Evolutionary conservation across 2,113 vertebrate species (phyloP), one percentile per base, ranked within the genome.

Genomic region (Pseudolaguvia tuberculata): DNA sequence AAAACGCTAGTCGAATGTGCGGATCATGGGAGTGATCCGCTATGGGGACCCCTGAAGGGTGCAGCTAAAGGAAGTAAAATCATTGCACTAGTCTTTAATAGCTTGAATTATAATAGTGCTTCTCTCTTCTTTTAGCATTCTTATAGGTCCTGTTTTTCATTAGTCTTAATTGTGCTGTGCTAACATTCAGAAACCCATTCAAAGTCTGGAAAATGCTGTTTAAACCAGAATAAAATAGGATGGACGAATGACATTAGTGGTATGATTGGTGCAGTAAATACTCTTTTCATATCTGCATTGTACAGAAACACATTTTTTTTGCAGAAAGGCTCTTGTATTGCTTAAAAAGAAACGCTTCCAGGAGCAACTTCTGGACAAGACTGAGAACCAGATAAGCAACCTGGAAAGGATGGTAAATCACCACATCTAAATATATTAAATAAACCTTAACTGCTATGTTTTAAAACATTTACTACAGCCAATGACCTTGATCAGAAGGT

Each of bases 341-440:
- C 90, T 99, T 5, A 98, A 94, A 84, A 99, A 99, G 88, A 98
- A 98, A 58, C 91, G 95, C 3, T 98, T 94, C 85, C 94, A 94
- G 81, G 96, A 99, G 15, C 94, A 96, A 42, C 93, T 99, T 0
- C 87, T 98, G 25, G 94, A 97, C 52, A 94, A 92, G 81, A 96
- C 95, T 0, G 97, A 99, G 55, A 95, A 89, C 84, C 97, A 99
- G 88, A 95, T 98, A 81, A 91, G 92, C 78, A 98, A 98, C 89
- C 79, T 99, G 88, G 97, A 98, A 83, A 84, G 91, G 4, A 94
- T 99, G 96, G 97, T 98, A 81, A 88, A 91, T 25, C 4, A 17
- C 42, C 25, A 12, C 7, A 18, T 27, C 0, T 5, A 15, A 11
- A 18, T 25, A 2, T 5, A 65, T 45, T n/a, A 47, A 65, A 47